Percentiles rank a stretch among this genome's conserved stretches.
Evolutionary conservation across 2,113 vertebrate genomes (phyloP).

Genomic region (Alexandromys fortis): DNA sequence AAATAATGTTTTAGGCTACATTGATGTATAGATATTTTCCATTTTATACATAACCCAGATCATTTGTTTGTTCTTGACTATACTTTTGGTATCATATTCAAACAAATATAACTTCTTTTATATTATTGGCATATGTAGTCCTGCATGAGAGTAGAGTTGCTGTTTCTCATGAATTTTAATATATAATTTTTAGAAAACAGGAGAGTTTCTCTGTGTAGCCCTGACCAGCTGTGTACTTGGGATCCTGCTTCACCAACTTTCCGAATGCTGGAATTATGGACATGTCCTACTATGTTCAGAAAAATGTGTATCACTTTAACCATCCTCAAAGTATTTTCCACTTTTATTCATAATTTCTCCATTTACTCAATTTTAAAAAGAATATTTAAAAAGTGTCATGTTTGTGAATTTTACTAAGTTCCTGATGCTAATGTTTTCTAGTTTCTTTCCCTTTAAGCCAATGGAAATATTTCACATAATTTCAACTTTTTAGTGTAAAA

Average conservation of each 20-base stretch:
- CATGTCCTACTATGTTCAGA: neutral
- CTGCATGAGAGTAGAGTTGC: neutral
- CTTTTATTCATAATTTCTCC: neutral
- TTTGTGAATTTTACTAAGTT: neutral
- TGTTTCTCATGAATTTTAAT: neutral
- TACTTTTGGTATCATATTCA: neutral
- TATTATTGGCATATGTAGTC: neutral
- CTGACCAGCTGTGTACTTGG: neutral
- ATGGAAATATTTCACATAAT: neutral
- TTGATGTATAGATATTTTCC: neutral
- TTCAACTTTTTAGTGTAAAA: constrained; percentile 6
- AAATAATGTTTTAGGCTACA: neutral
- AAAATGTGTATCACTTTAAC: neutral
- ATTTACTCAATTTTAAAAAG: neutral
- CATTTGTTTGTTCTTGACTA: neutral
- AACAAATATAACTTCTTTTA: neutral
- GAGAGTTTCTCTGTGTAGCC: neutral
- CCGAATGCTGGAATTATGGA: neutral
- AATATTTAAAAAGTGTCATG: neutral
- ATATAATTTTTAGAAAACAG: neutral
- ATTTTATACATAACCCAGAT: neutral
- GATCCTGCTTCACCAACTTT: neutral
- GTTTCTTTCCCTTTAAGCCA: neutral
- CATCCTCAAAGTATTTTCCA: neutral
- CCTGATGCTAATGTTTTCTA: neutral